Evolutionary conservation across 2,797 vertebrate genomes (phyloP), one percentile per base, ranked within the genome.

Genomic region (Hippocampus kuda): DNA sequence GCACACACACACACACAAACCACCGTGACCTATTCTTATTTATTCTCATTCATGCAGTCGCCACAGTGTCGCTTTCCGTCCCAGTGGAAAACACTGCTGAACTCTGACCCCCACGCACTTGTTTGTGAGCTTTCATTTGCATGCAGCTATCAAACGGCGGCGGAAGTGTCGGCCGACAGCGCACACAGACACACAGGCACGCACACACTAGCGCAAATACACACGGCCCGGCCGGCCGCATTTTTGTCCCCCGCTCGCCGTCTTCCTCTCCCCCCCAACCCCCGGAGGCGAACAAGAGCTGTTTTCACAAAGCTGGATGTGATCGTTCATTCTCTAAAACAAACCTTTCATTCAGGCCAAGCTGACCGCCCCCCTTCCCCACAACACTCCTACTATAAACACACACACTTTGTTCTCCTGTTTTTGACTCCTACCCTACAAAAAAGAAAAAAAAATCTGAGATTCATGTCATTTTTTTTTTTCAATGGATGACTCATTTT

Each of bases 61-160:
- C 66, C 72, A 9, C 65, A 57, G 66, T 75, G 75, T 83, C 76
- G 66, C 66, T 54, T 75, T 82, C 76, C 72, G 76, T 80, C 72
- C 75, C 74, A 78, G 75, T 83, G 78, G 85, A 85, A 83, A 73
- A 73, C 82, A 69, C 70, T 20, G 24, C 77, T 78, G 83, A 89
- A 83, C 86, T 78, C 77, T 88, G 81, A 81, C 86, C 85, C 34
- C 44, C 73, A 77, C 85, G 82, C 84, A 80, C 86, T 88, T 87
- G 85, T 89, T 89, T 90, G 85, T 84, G 84, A 78, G 81, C 81
- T 86, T 89, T 85, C 82, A 90, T 89, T 88, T 89, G 88, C 85
- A 87, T 90, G 84, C 82, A 81, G 79, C 83, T 77, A 80, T 87
- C 80, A 71, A 80, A 86, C 81, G 74, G 62, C 68, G 82, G 81